Evolutionary conservation across 2,797 vertebrate genomes (phyloP).

Genomic region (Miichthys miiuy): DNA sequence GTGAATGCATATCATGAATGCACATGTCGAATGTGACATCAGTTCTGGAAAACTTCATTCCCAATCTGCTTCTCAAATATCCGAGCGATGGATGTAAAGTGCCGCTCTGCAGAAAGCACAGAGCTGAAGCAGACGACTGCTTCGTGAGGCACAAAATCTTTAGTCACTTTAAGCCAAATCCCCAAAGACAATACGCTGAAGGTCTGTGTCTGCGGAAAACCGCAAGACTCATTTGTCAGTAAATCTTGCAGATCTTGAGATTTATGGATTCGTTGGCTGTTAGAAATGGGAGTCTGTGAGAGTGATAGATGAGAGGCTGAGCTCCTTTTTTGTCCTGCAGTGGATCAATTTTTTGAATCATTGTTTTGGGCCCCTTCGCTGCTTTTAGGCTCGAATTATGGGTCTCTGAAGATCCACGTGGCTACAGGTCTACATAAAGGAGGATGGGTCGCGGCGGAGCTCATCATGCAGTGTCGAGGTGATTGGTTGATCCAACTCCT

Average conservation of each 20-base stretch:
- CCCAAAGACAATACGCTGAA: background rate
- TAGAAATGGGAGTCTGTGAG: conserved; percentile 3
- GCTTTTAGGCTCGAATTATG: background rate
- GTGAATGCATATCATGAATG: conserved; percentile 25
- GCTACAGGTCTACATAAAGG: background rate
- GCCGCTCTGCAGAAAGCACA: background rate
- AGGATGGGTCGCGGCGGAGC: background rate
- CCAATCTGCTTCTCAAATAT: conserved; percentile 26
- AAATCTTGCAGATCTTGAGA: background rate
- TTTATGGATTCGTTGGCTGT: conserved; percentile 22
- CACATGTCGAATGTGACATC: conserved; percentile 1
- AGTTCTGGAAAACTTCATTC: conserved; percentile 44
- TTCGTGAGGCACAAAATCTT: conserved; percentile 4
- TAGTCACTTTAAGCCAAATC: conserved; percentile 11
- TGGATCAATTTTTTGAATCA: background rate
- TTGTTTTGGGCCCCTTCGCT: background rate
- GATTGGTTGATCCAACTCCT: background rate
- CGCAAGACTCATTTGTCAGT: conserved; percentile 1
- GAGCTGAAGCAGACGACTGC: conserved; percentile 18
- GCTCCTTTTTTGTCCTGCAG: background rate
- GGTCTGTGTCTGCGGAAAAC: conserved; percentile 9
- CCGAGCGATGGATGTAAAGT: background rate
- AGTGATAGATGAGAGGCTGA: background rate
- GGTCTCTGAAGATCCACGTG: background rate
- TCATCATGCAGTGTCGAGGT: background rate